Percentiles rank a stretch among this genome's conserved stretches.
phyloP scores from a whole-genome alignment of 2,113 vertebrate genomes.

The Melanocharis versteri region DNA sequence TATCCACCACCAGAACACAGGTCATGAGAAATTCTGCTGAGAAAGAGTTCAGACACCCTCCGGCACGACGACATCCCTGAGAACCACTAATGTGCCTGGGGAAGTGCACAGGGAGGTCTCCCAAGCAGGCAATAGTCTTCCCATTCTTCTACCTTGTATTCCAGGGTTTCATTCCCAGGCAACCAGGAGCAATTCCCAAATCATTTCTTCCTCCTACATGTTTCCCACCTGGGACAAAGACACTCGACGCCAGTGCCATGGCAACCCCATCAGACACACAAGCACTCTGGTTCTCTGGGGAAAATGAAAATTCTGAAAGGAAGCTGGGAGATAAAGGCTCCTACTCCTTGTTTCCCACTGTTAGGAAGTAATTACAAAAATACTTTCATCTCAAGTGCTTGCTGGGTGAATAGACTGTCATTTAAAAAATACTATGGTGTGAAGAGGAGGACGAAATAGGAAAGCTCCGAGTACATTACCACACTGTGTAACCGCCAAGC shows the following conservation, averaged over 20 bases:
- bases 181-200: constrained; percentile 79
- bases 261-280: constrained; percentile 73
- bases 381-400: constrained; percentile 62
- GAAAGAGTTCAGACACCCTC: constrained; percentile 17
- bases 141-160: constrained; percentile 61
- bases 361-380: constrained; percentile 76
- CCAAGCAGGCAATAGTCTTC: constrained; percentile 47
- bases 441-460: constrained; percentile 14
- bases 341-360: constrained; percentile 70
- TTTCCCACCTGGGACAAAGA: constrained; percentile 85
- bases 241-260: constrained; percentile 69
- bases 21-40: constrained; percentile 60
- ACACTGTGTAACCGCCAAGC: neutral
- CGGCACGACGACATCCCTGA: neutral
- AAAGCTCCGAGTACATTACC: neutral
- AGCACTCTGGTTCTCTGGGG: constrained; percentile 62
- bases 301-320: constrained; percentile 77
- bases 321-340: constrained; percentile 70
- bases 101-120: constrained; percentile 32
- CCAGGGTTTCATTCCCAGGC: constrained; percentile 75
- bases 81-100: neutral
- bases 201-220: constrained; percentile 73
- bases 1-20: neutral
- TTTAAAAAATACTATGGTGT: neutral
- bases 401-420: constrained; percentile 53